phyloP scores from a whole-genome alignment of 2,113 vertebrate species.

The Sula dactylatra region DNA sequence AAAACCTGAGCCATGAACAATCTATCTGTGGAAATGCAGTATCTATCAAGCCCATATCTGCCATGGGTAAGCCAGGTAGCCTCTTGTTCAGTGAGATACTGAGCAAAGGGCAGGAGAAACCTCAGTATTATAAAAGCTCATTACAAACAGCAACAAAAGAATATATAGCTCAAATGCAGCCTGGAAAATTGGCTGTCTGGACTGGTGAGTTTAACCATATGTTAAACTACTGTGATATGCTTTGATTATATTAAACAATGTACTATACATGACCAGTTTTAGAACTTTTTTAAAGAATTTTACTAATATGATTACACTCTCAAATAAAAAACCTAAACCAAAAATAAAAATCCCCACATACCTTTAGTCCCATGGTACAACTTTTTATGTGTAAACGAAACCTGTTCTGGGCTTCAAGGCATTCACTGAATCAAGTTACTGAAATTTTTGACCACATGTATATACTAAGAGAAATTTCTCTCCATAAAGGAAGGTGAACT shows the following conservation, averaged over 20 bases:
- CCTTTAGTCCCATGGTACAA: neutral
- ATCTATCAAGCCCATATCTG: neutral
- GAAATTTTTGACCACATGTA: neutral
- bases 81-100: neutral
- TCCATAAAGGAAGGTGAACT: neutral
- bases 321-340: neutral
- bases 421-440: neutral
- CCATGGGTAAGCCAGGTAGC: neutral
- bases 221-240: neutral
- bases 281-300: neutral
- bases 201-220: neutral
- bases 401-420: neutral
- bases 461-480: neutral
- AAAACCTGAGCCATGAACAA: neutral
- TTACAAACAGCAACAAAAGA: neutral
- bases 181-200: neutral
- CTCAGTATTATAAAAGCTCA: neutral
- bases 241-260: neutral
- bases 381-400: neutral
- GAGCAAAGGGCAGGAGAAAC: neutral
- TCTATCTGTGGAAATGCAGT: no score
- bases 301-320: neutral
- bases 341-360: neutral
- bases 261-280: neutral
- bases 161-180: neutral